Evolutionary conservation across 2,113 vertebrate species (phyloP), one percentile per base, ranked within the genome.

Genomic region (Otus sunia): DNA sequence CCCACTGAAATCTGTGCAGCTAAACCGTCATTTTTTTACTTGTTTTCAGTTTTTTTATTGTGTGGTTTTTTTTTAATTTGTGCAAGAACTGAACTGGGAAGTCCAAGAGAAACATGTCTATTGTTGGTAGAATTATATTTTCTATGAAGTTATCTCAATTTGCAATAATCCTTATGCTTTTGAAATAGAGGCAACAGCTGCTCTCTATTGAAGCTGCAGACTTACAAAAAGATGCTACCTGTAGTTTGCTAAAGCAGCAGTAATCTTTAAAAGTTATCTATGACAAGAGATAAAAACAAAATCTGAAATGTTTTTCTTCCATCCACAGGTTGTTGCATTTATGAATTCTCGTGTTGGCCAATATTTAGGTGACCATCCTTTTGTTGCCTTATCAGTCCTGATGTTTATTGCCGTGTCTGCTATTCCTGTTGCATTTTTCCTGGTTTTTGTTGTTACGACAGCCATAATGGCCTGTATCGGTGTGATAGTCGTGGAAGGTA

Each of bases 401-500:
- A 71, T 99, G 75, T 99, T 99, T 90, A 19, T 97, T 29, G 92
- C 96, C 34, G 94, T 98, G 88, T 98, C 99, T 2, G 97, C 98
- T 1, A 12, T 99, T n/a, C 99, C 99, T 0, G 53, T 99, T 26
- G 98, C 98, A 2, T 90, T 99, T 85, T 99, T 99, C 97, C 92
- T 99, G 79, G 66, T 97, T 45, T 98, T 99, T 50, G 97, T 99
- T 27, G 87, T 98, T 26, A 86, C 98, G 17, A 99, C 98, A 52
- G 86, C 97, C 27, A 16, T 98, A n/a, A 97, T 98, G 74, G 97
- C 98, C 12, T 98, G 98, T 17, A 78, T 98, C 2, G 98, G 98
- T 43, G 98, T 99, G 91, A 91, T 99, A 84, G 96, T 99, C 86
- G 90, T 99, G 91, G 99, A 99, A 98, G 98, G 99, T 99, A 98